These are phyloP conservation scores for Geophilus truncorum DNA, from an alignment of 2,888 invertebrate species.

Conservation along the genomic window DNA sequence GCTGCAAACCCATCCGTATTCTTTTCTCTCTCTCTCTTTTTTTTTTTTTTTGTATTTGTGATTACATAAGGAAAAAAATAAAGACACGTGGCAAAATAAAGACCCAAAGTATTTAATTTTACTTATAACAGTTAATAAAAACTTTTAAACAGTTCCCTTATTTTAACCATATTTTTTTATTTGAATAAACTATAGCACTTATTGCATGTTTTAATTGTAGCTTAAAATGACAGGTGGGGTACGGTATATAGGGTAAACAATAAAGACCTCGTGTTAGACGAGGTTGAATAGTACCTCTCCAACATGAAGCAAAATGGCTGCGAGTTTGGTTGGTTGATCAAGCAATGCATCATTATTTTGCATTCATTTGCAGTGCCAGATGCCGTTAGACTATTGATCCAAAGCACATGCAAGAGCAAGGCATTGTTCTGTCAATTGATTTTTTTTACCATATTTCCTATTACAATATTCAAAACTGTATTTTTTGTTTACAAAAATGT, in stretches of 20 bases:
- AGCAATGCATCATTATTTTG: constrained; percentile 1
- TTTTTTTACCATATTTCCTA: no score
- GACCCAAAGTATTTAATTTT: not conserved
- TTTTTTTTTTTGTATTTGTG: not conserved
- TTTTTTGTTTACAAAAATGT: not conserved
- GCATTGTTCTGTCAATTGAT: not conserved
- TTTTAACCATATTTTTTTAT: no score
- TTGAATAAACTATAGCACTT: not conserved
- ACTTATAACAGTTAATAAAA: no score
- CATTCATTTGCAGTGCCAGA: not conserved
- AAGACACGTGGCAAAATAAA: not conserved
- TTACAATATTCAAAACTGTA: not conserved
- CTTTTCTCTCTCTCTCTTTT: no score
- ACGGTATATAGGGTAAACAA: not conserved
- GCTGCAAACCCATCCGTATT: not conserved
- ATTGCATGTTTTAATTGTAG: not conserved
- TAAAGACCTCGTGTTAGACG: not conserved
- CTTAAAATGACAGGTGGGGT: not conserved
- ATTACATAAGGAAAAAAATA: not conserved
- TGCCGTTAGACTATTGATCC: not conserved
- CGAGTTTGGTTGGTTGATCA: constrained; percentile 1
- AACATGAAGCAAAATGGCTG: not conserved
- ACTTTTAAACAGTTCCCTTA: no score
- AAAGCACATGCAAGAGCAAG: not conserved
- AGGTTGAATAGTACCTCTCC: not conserved